These are phyloP conservation scores for Drosophila falleni DNA, from an alignment of 2,888 invertebrate genomes.

Conservation along the genomic window DNA sequence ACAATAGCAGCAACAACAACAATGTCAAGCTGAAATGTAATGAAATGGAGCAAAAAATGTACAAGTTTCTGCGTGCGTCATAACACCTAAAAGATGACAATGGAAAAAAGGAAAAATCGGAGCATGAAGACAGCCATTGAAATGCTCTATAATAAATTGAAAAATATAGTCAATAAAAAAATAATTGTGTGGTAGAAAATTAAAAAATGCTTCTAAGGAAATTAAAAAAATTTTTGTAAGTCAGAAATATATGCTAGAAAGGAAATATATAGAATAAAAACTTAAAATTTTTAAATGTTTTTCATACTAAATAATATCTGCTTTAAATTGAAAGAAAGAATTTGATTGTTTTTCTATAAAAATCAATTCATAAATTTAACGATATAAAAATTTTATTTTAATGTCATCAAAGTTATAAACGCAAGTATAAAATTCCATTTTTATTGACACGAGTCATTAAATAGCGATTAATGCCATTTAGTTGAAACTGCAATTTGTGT, in stretches of 20 bases:
- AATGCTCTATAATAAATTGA: conserved; percentile 1
- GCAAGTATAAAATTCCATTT: not conserved
- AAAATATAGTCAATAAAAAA: not conserved
- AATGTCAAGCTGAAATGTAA: conserved; percentile 33
- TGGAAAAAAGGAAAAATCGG: conserved; percentile 16
- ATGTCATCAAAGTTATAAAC: not conserved
- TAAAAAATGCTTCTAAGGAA: too few species aligned
- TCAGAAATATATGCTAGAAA: too few species aligned
- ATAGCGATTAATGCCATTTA: conserved; percentile 11
- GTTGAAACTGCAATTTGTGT: conserved; percentile 16
- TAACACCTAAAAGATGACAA: conserved; percentile 29
- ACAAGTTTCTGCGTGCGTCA: conserved; percentile 55
- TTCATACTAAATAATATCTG: not conserved
- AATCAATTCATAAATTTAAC: not conserved
- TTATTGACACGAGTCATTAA: conserved; percentile 7
- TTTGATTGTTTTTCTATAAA: not conserved
- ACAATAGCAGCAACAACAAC: conserved; percentile 38
- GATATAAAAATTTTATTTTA: not conserved
- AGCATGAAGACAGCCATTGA: not conserved
- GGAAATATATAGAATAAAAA: too few species aligned
- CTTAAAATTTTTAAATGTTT: too few species aligned
- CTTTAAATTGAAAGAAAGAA: not conserved
- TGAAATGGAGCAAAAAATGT: conserved; percentile 34
- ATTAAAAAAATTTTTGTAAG: too few species aligned
- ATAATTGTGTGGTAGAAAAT: not conserved